Evolutionary conservation across 2,113 vertebrate genomes (phyloP).

Genomic region (Entelurus aequoreus): DNA sequence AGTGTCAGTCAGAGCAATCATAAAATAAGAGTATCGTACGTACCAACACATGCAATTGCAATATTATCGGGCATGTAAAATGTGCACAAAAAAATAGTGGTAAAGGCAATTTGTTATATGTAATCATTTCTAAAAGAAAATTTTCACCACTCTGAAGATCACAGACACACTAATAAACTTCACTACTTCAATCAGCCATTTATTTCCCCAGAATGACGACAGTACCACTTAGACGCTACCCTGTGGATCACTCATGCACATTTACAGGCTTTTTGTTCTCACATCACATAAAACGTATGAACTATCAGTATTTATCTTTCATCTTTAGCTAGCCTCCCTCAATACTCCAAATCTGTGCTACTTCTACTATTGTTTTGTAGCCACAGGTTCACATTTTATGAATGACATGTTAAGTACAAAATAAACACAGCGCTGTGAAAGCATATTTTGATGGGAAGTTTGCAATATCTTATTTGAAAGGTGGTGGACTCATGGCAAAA

Average conservation of each 20-base stretch:
- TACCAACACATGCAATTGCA: too few species aligned
- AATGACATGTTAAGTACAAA: too few species aligned
- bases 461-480: too few species aligned
- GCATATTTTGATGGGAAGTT: too few species aligned
- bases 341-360: neutral
- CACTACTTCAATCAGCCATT: constrained; percentile 65
- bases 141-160: constrained; percentile 52
- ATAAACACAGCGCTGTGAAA: too few species aligned
- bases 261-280: constrained; percentile 44
- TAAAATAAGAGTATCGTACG: too few species aligned
- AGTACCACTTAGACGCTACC: constrained; percentile 64
- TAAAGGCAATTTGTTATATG: too few species aligned
- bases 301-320: constrained; percentile 38
- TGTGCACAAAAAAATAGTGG: too few species aligned
- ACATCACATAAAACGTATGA: constrained; percentile 39
- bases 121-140: constrained; percentile 39
- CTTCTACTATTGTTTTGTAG: neutral
- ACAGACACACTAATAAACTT: constrained; percentile 51
- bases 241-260: constrained; percentile 62
- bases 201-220: constrained; percentile 58
- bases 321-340: constrained; percentile 21
- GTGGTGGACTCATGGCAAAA: too few species aligned
- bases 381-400: too few species aligned
- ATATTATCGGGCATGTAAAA: too few species aligned
- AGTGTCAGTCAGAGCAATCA: too few species aligned